These are phyloP conservation scores for Eledona agricola DNA, from an alignment of 2,888 invertebrate genomes.

Conservation along the genomic window DNA sequence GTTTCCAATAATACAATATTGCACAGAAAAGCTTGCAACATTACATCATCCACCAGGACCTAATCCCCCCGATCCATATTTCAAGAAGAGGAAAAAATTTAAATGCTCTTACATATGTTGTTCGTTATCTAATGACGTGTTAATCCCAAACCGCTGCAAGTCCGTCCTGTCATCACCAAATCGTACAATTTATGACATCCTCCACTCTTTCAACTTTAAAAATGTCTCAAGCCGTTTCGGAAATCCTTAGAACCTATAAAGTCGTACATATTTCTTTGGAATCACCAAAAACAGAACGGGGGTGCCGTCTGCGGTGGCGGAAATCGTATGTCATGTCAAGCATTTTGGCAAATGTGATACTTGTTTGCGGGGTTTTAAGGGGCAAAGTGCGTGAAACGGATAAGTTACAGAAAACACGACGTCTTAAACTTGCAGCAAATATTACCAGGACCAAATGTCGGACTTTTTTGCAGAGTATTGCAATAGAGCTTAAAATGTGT, in stretches of 20 bases:
- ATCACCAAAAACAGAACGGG: slow-evolving; percentile 48
- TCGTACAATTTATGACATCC: slow-evolving; percentile 33
- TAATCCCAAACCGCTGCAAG: slow-evolving; percentile 22
- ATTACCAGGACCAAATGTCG: too few relatives aligned
- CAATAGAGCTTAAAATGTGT: too few relatives aligned
- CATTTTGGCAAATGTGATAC: too few relatives aligned
- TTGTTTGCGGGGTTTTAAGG: too few relatives aligned
- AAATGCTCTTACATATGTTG: slow-evolving; percentile 21
- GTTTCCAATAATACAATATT: slow-evolving; percentile 26
- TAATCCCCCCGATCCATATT: slow-evolving; percentile 15
- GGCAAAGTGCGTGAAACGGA: too few relatives aligned
- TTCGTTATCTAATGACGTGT: slow-evolving; percentile 28
- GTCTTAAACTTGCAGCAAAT: too few relatives aligned
- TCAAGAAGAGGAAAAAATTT: slow-evolving; percentile 9
- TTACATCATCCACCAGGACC: too few relatives aligned
- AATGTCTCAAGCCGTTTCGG: slow-evolving; percentile 48
- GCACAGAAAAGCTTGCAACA: too few relatives aligned
- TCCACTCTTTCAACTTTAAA: slow-evolving; percentile 16
- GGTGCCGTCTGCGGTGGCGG: slow-evolving; percentile 6
- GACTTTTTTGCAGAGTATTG: too few relatives aligned
- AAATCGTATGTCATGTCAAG: slow-evolving; percentile 19
- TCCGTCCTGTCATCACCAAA: slow-evolving; percentile 11
- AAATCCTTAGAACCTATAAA: slow-evolving; percentile 53
- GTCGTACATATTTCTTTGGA: slow-evolving; percentile 45
- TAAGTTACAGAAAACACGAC: too few relatives aligned